phyloP scores from a whole-genome alignment of 2,797 vertebrate species.

The Spatula clypeata region DNA sequence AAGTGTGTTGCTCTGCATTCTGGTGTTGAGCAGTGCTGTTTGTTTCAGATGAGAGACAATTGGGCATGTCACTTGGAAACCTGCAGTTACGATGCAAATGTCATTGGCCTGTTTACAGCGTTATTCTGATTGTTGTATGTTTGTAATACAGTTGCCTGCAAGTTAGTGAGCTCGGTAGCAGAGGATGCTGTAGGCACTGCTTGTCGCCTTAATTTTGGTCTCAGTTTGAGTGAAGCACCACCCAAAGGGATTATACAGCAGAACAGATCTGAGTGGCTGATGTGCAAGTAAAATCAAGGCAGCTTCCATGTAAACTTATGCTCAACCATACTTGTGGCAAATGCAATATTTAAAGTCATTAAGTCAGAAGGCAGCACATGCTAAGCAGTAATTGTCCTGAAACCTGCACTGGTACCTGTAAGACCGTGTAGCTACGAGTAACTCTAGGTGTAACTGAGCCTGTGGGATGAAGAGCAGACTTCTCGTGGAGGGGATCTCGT shows the following conservation, averaged over 20 bases:
- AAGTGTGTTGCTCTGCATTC: background rate
- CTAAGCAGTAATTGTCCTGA: background rate
- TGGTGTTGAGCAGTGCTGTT: accelerated
- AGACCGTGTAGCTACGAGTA: background rate
- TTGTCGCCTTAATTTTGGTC: background rate
- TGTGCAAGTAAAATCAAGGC: background rate
- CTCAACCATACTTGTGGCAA: background rate
- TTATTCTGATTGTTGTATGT: accelerated
- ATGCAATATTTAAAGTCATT: background rate
- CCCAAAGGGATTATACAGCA: background rate
- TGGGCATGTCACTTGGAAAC: background rate
- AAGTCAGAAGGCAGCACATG: background rate
- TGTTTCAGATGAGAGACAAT: background rate
- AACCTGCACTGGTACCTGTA: background rate
- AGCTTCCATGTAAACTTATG: background rate
- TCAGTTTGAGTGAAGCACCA: background rate
- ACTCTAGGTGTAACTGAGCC: background rate
- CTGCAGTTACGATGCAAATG: background rate
- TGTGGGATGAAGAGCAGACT: background rate
- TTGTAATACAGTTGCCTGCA: accelerated
- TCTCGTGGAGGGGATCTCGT: background rate
- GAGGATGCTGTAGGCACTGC: background rate
- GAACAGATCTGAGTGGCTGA: background rate
- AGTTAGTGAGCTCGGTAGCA: accelerated
- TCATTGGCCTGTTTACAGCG: background rate